phyloP scores from a whole-genome alignment of 2,888 invertebrate species.

The Branchipolynoe longqiensis region DNA sequence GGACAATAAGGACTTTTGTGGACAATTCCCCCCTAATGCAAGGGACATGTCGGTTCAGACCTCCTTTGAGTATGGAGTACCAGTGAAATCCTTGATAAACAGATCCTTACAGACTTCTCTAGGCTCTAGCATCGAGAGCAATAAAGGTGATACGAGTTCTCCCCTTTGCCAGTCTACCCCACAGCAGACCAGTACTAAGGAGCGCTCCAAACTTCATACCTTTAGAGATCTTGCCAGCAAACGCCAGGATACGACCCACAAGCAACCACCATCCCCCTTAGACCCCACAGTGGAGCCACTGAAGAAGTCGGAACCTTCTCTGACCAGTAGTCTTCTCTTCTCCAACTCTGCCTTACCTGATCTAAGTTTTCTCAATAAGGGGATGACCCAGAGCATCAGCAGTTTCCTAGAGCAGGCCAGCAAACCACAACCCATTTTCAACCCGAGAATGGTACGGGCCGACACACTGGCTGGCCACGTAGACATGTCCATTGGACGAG shows the following conservation, averaged over 20 bases:
- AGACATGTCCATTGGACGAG: slow-evolving; percentile 33
- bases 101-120: slow-evolving; percentile 66
- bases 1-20: slow-evolving; percentile 55
- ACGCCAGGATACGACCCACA: slow-evolving; percentile 36
- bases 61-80: slow-evolving; percentile 61
- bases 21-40: slow-evolving; percentile 60
- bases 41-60: slow-evolving; percentile 65
- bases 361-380: slow-evolving; percentile 67
- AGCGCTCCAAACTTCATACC: slow-evolving; percentile 46
- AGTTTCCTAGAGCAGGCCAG: slow-evolving; percentile 34
- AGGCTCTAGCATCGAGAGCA: slow-evolving; percentile 54
- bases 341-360: slow-evolving; percentile 66
- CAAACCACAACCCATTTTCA: slow-evolving; percentile 4
- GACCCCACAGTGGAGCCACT: slow-evolving; percentile 10
- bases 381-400: slow-evolving; percentile 52
- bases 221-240: slow-evolving; percentile 56
- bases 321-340: slow-evolving; percentile 60
- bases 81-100: slow-evolving; percentile 59
- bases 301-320: slow-evolving; percentile 20
- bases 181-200: slow-evolving; percentile 33
- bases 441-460: slow-evolving; percentile 10
- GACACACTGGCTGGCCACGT: neutral
- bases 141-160: slow-evolving; percentile 47
- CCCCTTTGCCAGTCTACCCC: slow-evolving; percentile 38
- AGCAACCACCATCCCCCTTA: neutral